Evolutionary conservation across 2,888 invertebrate species (phyloP).

Genomic region (Melangyna quadrimaculata): DNA sequence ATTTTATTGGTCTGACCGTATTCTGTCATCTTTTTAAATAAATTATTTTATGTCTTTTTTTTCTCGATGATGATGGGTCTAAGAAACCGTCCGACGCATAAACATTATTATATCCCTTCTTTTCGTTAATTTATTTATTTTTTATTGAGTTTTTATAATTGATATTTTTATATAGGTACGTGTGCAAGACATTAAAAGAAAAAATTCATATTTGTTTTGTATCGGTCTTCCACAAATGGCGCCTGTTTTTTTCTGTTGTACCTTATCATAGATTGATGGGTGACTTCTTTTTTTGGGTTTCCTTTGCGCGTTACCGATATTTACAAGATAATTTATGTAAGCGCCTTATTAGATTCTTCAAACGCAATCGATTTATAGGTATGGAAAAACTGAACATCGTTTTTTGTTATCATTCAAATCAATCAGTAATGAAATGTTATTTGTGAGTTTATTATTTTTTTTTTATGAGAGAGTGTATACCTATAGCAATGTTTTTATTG

Average conservation of each 20-base stretch:
- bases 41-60: slow-evolving; percentile 2
- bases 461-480: too few species aligned
- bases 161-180: neutral
- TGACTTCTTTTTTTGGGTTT: neutral
- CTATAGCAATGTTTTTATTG: too few species aligned
- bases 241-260: neutral
- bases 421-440: too few species aligned
- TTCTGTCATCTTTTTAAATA: slow-evolving; percentile 3
- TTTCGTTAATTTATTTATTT: slow-evolving; percentile 6
- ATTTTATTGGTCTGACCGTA: neutral
- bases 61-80: neutral
- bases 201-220: neutral
- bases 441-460: too few species aligned
- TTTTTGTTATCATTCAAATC: too few species aligned
- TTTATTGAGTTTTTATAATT: slow-evolving; percentile 10
- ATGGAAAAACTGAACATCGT: too few species aligned
- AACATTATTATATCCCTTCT: too few species aligned
- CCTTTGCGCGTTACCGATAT: neutral
- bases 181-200: neutral
- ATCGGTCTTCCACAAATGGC: neutral
- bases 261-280: neutral
- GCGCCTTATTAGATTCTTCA: neutral
- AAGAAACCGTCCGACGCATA: neutral
- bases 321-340: neutral
- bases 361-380: neutral